Percentiles rank a stretch among this genome's conserved stretches.
Conservation (phyloP, 2,888 invertebrate genomes). For the Lochmaea crataegi region DNA sequence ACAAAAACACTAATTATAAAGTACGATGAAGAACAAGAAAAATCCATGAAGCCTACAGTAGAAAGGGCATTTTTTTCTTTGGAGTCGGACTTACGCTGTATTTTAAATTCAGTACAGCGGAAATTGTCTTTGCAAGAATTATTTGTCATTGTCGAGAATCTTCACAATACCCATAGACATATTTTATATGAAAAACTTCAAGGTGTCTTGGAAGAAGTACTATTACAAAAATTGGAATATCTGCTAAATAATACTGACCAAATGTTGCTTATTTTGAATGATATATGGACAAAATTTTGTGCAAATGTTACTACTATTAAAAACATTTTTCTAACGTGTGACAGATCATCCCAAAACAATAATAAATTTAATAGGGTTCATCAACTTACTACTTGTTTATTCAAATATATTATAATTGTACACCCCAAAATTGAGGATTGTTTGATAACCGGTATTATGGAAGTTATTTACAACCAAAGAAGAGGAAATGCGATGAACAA, state of each 20-base stretch:
- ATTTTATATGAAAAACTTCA: slow-evolving; percentile 83
- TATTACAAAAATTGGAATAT: slow-evolving; percentile 86
- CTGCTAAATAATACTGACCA: slow-evolving; percentile 88
- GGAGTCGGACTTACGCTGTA: slow-evolving; percentile 15
- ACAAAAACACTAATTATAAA: slow-evolving; percentile 19
- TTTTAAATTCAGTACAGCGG: slow-evolving; percentile 38
- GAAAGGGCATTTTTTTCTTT: slow-evolving; percentile 10
- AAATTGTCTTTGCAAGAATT: slow-evolving; percentile 81
- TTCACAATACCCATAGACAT: slow-evolving; percentile 69
- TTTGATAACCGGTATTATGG: slow-evolving; percentile 72
- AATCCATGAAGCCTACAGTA: not conserved
- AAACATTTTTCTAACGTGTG: slow-evolving; percentile 95
- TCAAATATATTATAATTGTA: slow-evolving; percentile 89
- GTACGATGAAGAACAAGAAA: slow-evolving; percentile 13
- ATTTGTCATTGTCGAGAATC: slow-evolving; percentile 94
- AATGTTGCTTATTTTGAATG: slow-evolving; percentile 88
- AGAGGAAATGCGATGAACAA: slow-evolving; percentile 89
- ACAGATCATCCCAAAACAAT: slow-evolving; percentile 93
- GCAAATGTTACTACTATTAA: slow-evolving; percentile 97
- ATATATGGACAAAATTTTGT: slow-evolving; percentile 93
- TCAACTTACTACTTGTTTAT: slow-evolving; percentile 92
- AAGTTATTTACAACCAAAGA: slow-evolving; percentile 87
- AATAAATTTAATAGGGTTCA: slow-evolving; percentile 87
- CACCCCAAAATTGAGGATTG: slow-evolving; percentile 86
- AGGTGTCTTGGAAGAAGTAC: slow-evolving; percentile 83